Evolutionary conservation across 64 coral and sea anemone genomes (phyloP), one percentile per base, ranked within the genome.

Genomic region (Montipora capricornis): DNA sequence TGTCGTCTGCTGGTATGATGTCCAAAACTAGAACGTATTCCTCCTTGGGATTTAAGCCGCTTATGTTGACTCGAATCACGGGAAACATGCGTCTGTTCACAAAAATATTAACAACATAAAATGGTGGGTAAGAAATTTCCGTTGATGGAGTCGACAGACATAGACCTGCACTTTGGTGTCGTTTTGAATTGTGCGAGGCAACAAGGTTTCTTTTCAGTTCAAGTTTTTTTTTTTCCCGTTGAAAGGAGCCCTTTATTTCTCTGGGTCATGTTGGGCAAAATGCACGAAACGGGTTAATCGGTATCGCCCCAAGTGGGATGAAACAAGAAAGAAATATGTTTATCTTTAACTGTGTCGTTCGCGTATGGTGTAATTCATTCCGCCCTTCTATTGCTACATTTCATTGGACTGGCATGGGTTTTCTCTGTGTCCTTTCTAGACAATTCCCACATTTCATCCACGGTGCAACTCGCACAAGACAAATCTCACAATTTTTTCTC

Each of bases 21-120:
- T 99, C 98, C 74, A 99, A 47, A 12, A 93, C 98, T 29, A 99
- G 58, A 17, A 96, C 90, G 52, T 99, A 99, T 49, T 99, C 95
- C 61, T 96, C 95, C 67, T 99, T 99, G 8, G 98, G 95, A 85
- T 94, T 92, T 80, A 99, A 93, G 74, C 98, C 98, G 51, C 74
- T 70, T 26, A 99, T 79, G 66, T 99, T 99, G 47, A 88, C 86
- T 16, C 98, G 75, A 74, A 99, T 95, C 14, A 96, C 95, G 10
- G 98, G 98, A 83, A 99, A 99, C 98, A 99, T 99, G 20, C 98
- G 95, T 73, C 98, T 99, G 80, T 37, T 16, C 49, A 81, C 46
- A 51, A 89, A 76, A 75, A 93, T 2, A 20, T 3, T 26, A 87
- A 89, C 47, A 64, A 64, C 14, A 64, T 14, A 14, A 67, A 20